Evolutionary conservation across 1,140 invertebrate genomes (phyloP), one percentile per base, ranked within the genome.

Genomic region (Bombus superbus): DNA sequence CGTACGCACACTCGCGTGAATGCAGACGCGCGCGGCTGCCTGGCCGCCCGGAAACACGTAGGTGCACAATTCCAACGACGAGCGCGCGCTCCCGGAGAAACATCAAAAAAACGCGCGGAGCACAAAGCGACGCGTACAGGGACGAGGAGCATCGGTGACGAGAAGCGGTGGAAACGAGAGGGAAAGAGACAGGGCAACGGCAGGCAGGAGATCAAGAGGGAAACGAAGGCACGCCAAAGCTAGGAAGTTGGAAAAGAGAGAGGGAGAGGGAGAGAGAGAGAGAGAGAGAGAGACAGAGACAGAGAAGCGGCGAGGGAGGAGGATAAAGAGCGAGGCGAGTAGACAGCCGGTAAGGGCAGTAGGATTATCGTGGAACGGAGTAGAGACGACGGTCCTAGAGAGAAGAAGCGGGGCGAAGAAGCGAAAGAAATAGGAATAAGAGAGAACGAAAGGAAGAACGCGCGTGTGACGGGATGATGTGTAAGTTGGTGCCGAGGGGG

Each of bases 101-200:
- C 89, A 92, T 93, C 87, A 92, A 93, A 93, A 68, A 91, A 94
- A 92, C 90, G 88, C 87, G 85, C 66, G 87, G 86, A 86, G 89
- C 81, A 93, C 93, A 93, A 93, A 93, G 93, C 91, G 85, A 74
- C 77, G 77, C 86, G 74, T 53, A 75, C 57, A 73, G 81, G 28
- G 78, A 62, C 81, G 25, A 78, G 44, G 69, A 72, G 68, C 28
- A 53, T 22, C 47, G 1, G 47, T 8, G 47, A 53, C 47, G 25
- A 22, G 18, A 68, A 78, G 73, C 72, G 11, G 44, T 22, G 40
- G 62, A 57, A 44, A 62, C 42, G n/a, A 82, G 35, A 40, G 38
- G 68, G 77, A 77, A 35, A 22, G 75, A 81, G 79, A 22, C 57
- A 3, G 11, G 8, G 22, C 32, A 69, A 22, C 22, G 32, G 68